phyloP scores from a whole-genome alignment of 2,113 vertebrate species.

The Brienomyrus longianalis region DNA sequence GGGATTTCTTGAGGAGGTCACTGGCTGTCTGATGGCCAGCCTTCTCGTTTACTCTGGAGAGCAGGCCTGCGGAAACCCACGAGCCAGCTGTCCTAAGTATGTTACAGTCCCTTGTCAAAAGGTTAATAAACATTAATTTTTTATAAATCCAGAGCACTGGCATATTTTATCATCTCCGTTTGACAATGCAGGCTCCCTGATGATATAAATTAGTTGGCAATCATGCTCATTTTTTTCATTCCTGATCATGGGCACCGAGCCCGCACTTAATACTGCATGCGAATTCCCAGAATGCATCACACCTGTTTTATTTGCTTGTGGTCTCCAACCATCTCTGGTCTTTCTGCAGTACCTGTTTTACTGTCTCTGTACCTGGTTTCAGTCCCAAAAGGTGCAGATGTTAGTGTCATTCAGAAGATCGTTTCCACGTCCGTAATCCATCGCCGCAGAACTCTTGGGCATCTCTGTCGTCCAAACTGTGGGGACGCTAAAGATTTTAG shows the following conservation, averaged over 20 bases:
- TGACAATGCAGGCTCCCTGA: background rate
- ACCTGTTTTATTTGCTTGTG: background rate
- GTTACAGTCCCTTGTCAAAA: background rate
- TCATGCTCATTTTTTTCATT: background rate
- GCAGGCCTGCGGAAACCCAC: background rate
- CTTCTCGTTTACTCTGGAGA: background rate
- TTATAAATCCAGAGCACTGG: background rate
- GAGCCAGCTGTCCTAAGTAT: background rate
- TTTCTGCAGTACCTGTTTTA: background rate
- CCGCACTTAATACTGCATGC: background rate
- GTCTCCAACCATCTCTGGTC: background rate
- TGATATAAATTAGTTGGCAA: background rate
- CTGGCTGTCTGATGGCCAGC: background rate
- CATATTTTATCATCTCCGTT: background rate
- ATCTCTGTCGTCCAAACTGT: background rate
- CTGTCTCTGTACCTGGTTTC: background rate
- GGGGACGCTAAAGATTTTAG: background rate
- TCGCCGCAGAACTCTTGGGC: background rate
- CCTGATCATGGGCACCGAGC: background rate
- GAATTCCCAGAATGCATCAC: background rate
- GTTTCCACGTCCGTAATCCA: background rate
- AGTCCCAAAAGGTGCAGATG: background rate
- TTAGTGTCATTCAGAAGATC: background rate
- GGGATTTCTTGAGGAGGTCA: background rate
- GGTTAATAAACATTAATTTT: background rate